Evolutionary conservation across 2,797 vertebrate genomes (phyloP).

Genomic region (Glyptemys insculpta): DNA sequence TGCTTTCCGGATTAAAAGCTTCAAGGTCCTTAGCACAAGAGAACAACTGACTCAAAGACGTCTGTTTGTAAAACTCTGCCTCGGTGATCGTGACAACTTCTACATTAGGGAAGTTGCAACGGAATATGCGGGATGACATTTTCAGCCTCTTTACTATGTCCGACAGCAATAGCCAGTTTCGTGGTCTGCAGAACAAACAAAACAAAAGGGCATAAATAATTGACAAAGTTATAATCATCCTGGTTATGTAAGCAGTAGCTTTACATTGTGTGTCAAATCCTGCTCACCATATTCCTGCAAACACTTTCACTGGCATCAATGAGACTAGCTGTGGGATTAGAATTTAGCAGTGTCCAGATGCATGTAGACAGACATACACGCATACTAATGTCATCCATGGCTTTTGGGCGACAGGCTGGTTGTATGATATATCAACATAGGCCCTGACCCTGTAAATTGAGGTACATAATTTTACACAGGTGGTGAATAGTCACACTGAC

Average conservation of each 20-base stretch:
- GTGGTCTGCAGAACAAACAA: constrained; percentile 80
- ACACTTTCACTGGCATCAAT: neutral
- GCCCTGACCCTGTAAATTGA: neutral
- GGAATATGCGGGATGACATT: constrained; percentile 92
- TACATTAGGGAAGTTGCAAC: constrained; percentile 90
- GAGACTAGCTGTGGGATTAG: accelerated
- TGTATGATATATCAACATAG: neutral
- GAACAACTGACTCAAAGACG: constrained; percentile 91
- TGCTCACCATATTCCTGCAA: accelerated
- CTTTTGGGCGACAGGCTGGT: neutral
- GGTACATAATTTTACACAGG: accelerated
- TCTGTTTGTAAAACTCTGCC: constrained; percentile 93
- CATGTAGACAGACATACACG: neutral
- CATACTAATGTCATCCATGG: accelerated
- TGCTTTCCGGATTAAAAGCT: constrained; percentile 89
- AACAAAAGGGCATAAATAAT: neutral
- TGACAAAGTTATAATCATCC: neutral
- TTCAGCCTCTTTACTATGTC: constrained; percentile 91
- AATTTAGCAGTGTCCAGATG: neutral
- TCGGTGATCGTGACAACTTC: constrained; percentile 90
- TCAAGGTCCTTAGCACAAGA: constrained; percentile 90
- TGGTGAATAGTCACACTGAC: neutral
- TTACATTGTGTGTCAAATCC: neutral
- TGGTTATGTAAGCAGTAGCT: neutral
- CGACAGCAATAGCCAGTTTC: constrained; percentile 93